These are phyloP conservation scores for Troides aeacus DNA, from an alignment of 2,888 invertebrate species.

Conservation along the genomic window DNA sequence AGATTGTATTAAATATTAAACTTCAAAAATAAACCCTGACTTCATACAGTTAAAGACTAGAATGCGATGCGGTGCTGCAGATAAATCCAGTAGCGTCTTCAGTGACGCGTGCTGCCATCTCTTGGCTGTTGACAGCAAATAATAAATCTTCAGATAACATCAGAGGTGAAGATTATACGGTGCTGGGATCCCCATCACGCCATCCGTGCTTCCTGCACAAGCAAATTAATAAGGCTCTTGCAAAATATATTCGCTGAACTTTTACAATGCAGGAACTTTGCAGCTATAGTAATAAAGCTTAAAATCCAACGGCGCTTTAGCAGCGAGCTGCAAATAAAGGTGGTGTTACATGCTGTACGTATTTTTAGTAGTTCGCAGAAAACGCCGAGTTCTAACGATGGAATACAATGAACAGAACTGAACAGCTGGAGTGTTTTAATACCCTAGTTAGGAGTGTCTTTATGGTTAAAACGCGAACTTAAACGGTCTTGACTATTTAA, in stretches of 20 bases:
- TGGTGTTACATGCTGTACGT: conserved; percentile 49
- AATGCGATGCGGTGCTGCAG: conserved; percentile 42
- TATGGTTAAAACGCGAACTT: conserved; percentile 28
- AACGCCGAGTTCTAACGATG: conserved; percentile 54
- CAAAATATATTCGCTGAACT: conserved; percentile 52
- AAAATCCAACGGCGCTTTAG: conserved; percentile 42
- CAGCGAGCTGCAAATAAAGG: conserved; percentile 42
- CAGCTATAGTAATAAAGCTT: conserved; percentile 39
- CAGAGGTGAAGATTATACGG: conserved; percentile 77
- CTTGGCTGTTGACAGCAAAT: conserved; percentile 72
- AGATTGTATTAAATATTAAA: conserved; percentile 11
- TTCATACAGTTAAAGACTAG: conserved; percentile 42
- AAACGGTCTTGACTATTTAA: conserved; percentile 32
- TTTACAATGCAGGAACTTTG: conserved; percentile 41
- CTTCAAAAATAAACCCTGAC: conserved; percentile 25
- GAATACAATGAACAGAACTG: conserved; percentile 68
- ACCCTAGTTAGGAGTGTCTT: conserved; percentile 50
- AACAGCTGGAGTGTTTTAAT: conserved; percentile 54
- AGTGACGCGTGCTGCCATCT: conserved; percentile 77
- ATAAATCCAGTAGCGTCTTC: conserved; percentile 60
- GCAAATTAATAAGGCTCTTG: conserved; percentile 75
- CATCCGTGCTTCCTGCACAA: conserved; percentile 76
- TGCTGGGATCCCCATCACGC: conserved; percentile 69
- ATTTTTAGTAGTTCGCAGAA: conserved; percentile 77
- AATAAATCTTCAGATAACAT: conserved; percentile 79